Percentiles rank a stretch among this genome's conserved stretches.
Conservation (phyloP, 53 echinoderm and acorn worm species). For the Mesocentrotus franciscanus region DNA sequence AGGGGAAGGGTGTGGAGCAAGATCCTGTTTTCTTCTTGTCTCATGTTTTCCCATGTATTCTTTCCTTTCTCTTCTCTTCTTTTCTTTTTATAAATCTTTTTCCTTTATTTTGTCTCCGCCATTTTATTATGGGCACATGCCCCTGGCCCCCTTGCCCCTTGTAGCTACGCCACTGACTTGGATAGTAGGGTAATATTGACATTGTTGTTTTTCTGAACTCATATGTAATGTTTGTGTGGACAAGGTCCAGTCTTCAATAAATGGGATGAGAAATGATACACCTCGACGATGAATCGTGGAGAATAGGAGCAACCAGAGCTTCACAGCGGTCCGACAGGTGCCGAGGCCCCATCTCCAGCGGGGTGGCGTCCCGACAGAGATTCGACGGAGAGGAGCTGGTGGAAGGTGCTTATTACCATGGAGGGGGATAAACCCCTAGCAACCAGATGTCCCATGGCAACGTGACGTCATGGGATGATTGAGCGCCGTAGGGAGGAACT, state of each 20-base stretch:
- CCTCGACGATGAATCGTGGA: background rate
- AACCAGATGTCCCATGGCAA: background rate
- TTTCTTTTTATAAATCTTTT: too few species aligned
- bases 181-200: too few species aligned
- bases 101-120: too few species aligned
- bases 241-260: background rate
- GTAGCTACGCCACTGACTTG: too few species aligned
- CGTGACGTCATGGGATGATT: slow-evolving; percentile 12
- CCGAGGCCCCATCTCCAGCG: background rate
- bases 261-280: background rate
- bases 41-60: too few species aligned
- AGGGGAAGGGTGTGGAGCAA: too few species aligned
- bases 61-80: too few species aligned
- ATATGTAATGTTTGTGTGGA: background rate
- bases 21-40: too few species aligned
- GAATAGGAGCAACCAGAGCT: background rate
- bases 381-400: background rate
- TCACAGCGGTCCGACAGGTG: slow-evolving; percentile 33
- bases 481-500: slow-evolving; percentile 3
- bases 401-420: slow-evolving; percentile 1
- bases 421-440: background rate
- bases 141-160: too few species aligned
- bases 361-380: slow-evolving; percentile 6
- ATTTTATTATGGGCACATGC: too few species aligned
- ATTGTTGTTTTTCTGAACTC: too few species aligned